A percentile compares a stretch with the other conserved stretches of the same genome.
These are phyloP conservation scores for Mesopsocus fuscifrons DNA, from an alignment of 2,888 invertebrate genomes.

Conservation along the genomic window DNA sequence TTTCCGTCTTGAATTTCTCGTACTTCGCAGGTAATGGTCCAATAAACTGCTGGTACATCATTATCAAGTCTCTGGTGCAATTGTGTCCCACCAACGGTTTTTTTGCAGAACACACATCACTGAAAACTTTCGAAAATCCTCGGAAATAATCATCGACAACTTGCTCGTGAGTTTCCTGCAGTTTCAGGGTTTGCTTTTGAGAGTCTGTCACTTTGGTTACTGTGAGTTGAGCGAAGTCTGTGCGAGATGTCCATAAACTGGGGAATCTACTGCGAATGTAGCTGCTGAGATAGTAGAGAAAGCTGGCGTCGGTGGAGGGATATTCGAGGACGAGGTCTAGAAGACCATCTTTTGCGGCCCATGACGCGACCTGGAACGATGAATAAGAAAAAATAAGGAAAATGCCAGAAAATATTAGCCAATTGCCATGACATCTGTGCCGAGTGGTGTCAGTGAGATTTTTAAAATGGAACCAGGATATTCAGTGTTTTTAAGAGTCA, in stretches of 20 bases:
- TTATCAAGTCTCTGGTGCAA: background rate
- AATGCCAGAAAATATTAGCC: too few species aligned
- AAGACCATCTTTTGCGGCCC: background rate
- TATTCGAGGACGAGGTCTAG: background rate
- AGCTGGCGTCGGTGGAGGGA: background rate
- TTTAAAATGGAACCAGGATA: too few species aligned
- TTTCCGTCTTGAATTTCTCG: background rate
- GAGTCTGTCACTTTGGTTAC: background rate
- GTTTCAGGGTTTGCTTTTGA: too few species aligned
- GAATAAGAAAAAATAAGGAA: background rate
- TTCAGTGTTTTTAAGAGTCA: too few species aligned
- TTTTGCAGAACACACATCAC: background rate
- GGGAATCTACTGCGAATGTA: background rate
- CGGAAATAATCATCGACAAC: background rate
- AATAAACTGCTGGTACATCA: slow-evolving; percentile 4
- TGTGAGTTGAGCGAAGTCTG: background rate
- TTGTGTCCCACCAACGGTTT: slow-evolving; percentile 5
- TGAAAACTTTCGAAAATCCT: slow-evolving; percentile 8
- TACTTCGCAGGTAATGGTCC: background rate
- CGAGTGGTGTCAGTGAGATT: too few species aligned
- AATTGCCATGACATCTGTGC: too few species aligned
- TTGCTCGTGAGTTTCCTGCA: too few species aligned
- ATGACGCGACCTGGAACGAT: background rate
- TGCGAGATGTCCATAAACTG: background rate
- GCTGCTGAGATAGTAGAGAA: background rate